Evolutionary conservation across 2,888 invertebrate species (phyloP), one percentile per base, ranked within the genome.

Genomic region (Caradrina clavipalpis): DNA sequence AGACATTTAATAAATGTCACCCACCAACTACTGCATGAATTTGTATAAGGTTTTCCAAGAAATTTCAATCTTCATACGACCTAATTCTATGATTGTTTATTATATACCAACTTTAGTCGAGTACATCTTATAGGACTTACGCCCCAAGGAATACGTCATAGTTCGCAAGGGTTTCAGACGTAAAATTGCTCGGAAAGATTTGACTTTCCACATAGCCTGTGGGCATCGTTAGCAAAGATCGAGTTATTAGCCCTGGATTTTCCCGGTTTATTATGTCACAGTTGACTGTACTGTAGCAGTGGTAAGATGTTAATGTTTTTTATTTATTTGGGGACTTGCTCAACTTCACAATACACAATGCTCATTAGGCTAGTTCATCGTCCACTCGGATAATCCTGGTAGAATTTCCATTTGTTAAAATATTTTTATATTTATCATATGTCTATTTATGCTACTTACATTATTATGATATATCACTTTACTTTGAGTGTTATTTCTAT

Each of bases 211-310:
- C 31, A 50, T 49, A 66, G 49, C 72, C 49, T 49, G 42, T 19
- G 58, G 58, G 58, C 62, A 54, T 73, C 42, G 73, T 73, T 49
- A 58, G 49, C 58, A 26, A 58, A 45, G 53, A 72, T 58, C 17
- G 22, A 49, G 42, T 73, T 57, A 65, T 54, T 42, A 49, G 39
- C 57, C 35, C 39, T 31, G 39, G 49, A 42, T 17, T 19, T 13
- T 15, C 15, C n/a, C 11, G 13, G n/a, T 15, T 50, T 73, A 58
- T 55, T 58, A 58, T 35, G 15, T 3, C 11, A 22, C 11, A 47
- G 26, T 54, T 19, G 49, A 62, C 21, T 31, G 21, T 31, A 21
- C 17, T 55, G n/a, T 62, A 42, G 49, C 26, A 13, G 39, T 1
- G 5, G 7, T 42, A 13, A 39, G n/a, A 31, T 31, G 1, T 31